Evolutionary conservation across 2,113 vertebrate genomes (phyloP).

Genomic region (Zonotrichia leucophrys): DNA sequence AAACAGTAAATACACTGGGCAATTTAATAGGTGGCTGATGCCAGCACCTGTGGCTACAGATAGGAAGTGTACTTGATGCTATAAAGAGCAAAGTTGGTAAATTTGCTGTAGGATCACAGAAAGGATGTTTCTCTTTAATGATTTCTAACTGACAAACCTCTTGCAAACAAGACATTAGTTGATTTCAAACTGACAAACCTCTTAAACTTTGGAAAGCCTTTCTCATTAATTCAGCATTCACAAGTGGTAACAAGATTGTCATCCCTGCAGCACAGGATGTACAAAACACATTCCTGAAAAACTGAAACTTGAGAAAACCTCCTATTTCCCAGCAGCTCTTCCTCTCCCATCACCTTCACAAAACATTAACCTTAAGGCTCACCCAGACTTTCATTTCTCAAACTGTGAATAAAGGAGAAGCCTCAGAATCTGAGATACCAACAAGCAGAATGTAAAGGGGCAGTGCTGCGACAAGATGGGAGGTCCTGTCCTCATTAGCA

Average conservation of each 20-base stretch:
- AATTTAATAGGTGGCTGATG: neutral
- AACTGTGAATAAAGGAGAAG: neutral
- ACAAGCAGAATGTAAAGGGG: neutral
- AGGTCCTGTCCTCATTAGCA: neutral
- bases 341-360: neutral
- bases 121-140: neutral
- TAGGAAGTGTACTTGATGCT: neutral
- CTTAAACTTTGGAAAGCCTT: neutral
- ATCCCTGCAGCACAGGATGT: neutral
- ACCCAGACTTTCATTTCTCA: neutral
- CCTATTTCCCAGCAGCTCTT: neutral
- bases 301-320: neutral
- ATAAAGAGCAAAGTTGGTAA: neutral
- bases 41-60: neutral
- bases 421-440: neutral
- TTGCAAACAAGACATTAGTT: neutral
- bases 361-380: neutral
- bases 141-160: neutral
- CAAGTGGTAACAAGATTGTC: neutral
- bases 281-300: neutral
- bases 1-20: neutral
- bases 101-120: neutral
- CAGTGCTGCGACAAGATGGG: neutral
- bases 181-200: neutral
- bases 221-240: neutral